Evolutionary conservation across 2,113 vertebrate species (phyloP), one percentile per base, ranked within the genome.

Genomic region (Calypte anna): DNA sequence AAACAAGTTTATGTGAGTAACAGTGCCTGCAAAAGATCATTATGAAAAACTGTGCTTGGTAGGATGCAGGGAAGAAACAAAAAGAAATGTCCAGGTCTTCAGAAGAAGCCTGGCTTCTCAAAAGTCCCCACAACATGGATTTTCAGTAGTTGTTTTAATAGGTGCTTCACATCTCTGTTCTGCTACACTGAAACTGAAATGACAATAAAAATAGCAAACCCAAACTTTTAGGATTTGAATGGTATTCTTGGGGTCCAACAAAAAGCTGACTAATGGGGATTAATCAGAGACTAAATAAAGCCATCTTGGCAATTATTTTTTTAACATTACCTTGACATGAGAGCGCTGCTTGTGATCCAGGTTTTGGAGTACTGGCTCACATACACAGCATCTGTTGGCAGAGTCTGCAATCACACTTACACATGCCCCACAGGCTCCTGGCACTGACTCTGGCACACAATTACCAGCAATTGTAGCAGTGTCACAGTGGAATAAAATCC

Each of bases 1-100:
- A 98, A 57, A 99, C 97, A 50, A 98, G 89, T 33, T 98, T 98
- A 62, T 94, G 97, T 4, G 98, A 98, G 84, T 99, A 99, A 87
- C 98, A 98, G 64, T 96, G 98, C 72, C 99, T 99, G 69, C 14
- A 90, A 89, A 88, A 97, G 67, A 94, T 24, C 62, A 66, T 1
- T 82, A 28, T 3, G 57, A 84, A 36, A 81, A 64, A 80, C 6
- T 5, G 43, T 25, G 2, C 46, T 85, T 10, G 46, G n/a, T 8
- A 74, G 38, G 63, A 89, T 53, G 82, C 82, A 92, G 70, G 12
- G 89, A 24, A 36, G 10, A 14, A 77, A 69, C 27, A 57, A 15
- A 14, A 4, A 73, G 40, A 88, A 77, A 82, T 7, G 57, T 0
- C 22, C 1, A 8, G 22, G 10, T 7, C 25, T 95, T 59, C 66